Base-by-base conservation (phyloP, 2,888 invertebrate genomes). In the Agrypnus murinus region DNA sequence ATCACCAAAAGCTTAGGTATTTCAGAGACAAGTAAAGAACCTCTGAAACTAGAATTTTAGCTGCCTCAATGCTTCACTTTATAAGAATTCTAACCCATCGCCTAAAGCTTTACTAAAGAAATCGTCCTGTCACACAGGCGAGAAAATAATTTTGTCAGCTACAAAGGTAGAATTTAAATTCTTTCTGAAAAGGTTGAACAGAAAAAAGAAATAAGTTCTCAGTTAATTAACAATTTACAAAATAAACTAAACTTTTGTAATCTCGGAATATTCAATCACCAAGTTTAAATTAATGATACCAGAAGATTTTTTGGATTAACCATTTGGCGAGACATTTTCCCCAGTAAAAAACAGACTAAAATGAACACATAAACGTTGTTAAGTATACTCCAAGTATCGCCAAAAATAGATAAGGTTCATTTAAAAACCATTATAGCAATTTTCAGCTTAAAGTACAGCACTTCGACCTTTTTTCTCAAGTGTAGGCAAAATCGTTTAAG, bases 31-130 rank as follows among this genome's bases (percentile, higher is more conserved):
- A 50, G 10, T n/a, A 48, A 48, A 48, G 12, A 48, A 7, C 25
- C 31, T 14, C 19, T 25, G 31, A 31, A 50, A 25, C 31, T 50
- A 50, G 50, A 31, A 50, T 50, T 50, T 50, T 31, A 32, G 12
- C 50, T 50, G 50, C 50, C 14, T 31, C n/a, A 31, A 50, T 50
- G 32, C 50, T 12, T 31, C 8, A 31, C 50, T 50, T 31, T 50
- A 50, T 50, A 50, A 46, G 50, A 50, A 50, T 50, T 50, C 50
- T 50, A 50, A 17, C 19, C n/a, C 4, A 15, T 19, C 50, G 19
- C 43, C 43, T 43, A 3, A 14, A 43, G 43, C 43, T 15, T 43
- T 15, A 5, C 6, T 8, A 43, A 32, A 50, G 50, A 25, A 50
- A 50, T 50, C 50, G 43, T 14, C 43, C 15, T 43, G 43, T 43